Evolutionary conservation across 2,113 vertebrate species (phyloP).

Genomic region (Casuarius casuarius): DNA sequence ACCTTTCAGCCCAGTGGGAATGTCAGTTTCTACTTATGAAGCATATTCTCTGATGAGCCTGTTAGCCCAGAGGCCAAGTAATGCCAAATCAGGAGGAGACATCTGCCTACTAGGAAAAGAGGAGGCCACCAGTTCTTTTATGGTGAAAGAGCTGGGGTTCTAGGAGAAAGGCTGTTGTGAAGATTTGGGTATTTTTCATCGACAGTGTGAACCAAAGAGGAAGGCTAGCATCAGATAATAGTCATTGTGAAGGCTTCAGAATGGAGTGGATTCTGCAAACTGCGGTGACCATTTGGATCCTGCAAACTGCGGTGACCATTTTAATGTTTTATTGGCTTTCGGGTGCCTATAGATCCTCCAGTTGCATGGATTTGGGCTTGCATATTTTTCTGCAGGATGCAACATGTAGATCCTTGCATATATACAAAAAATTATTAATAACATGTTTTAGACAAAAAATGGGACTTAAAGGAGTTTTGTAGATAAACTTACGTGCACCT

Average conservation of each 20-base stretch:
- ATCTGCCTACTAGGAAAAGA: not conserved
- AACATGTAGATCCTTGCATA: not conserved
- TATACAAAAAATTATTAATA: not conserved
- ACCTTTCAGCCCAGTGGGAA: not conserved
- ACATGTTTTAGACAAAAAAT: not conserved
- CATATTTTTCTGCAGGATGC: not conserved
- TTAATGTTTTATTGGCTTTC: not conserved
- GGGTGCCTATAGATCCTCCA: not conserved
- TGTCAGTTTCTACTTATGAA: not conserved
- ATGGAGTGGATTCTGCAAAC: not conserved
- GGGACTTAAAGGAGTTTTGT: no score
- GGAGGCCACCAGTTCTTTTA: not conserved
- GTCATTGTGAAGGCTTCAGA: not conserved
- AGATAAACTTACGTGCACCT: not conserved
- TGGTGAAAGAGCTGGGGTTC: not conserved
- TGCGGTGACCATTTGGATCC: not conserved
- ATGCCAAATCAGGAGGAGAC: fast-evolving
- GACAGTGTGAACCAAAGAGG: not conserved
- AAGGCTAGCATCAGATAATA: not conserved
- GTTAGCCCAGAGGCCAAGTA: fast-evolving
- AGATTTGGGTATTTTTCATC: not conserved
- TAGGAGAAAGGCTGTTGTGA: not conserved
- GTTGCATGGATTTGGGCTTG: not conserved
- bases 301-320: not conserved
- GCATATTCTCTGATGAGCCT: not conserved